phyloP scores from a whole-genome alignment of 2,797 vertebrate genomes.

The Morelia viridis region DNA sequence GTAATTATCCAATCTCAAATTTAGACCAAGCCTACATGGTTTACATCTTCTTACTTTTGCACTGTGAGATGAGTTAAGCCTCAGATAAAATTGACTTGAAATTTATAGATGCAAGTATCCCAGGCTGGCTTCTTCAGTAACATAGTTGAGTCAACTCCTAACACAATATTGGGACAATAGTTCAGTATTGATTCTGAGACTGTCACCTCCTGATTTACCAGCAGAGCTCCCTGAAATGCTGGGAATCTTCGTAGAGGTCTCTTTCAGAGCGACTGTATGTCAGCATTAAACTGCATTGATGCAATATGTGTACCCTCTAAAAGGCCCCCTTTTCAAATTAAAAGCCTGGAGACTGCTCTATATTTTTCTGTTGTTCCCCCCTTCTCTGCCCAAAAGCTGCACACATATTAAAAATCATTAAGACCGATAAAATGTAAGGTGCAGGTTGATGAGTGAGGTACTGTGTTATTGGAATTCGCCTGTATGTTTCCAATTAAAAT shows the following conservation, averaged over 20 bases:
- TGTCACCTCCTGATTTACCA: conserved; percentile 48
- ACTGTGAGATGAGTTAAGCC: conserved; percentile 32
- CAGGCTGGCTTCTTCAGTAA: conserved; percentile 46
- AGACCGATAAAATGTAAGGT: conserved; percentile 35
- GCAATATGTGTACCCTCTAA: conserved; percentile 34
- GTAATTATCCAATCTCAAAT: conserved; percentile 39
- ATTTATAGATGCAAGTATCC: conserved; percentile 54
- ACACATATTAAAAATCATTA: conserved; percentile 44
- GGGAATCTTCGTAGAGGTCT: conserved; percentile 40
- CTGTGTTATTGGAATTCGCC: conserved; percentile 53
- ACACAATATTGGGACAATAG: conserved; percentile 46
- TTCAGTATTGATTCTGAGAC: conserved; percentile 40
- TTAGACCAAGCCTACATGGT: conserved; percentile 41
- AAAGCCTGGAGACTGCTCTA: conserved; percentile 20
- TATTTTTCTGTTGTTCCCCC: neutral
- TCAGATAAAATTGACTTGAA: conserved; percentile 47
- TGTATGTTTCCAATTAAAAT: conserved; percentile 58
- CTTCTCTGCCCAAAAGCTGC: neutral
- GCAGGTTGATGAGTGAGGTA: conserved; percentile 42
- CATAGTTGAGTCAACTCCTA: conserved; percentile 45
- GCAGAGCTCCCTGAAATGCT: conserved; percentile 6
- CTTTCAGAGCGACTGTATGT: conserved; percentile 48
- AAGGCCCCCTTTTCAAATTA: conserved; percentile 33
- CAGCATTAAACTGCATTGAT: conserved; percentile 49
- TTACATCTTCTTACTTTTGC: conserved; percentile 59